Conservation (phyloP, 1,140 invertebrate species). For the Melanaphis sacchari region DNA sequence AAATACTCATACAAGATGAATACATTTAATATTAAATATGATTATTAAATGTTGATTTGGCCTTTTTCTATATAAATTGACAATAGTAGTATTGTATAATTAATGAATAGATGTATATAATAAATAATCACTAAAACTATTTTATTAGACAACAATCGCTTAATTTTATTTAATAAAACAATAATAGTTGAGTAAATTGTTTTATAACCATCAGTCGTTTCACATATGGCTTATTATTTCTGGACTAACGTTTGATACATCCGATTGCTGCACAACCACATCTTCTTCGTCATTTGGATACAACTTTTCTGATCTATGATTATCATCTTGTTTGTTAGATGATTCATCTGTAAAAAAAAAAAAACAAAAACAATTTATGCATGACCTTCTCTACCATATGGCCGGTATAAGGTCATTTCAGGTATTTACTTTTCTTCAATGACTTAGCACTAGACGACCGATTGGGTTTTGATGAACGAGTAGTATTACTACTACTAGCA, state of each 20-base stretch:
- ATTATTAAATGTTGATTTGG: neutral
- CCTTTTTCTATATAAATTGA: neutral
- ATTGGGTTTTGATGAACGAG: neutral
- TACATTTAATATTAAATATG: neutral
- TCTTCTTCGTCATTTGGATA: neutral
- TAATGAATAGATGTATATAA: neutral
- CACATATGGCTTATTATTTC: constrained; percentile 31
- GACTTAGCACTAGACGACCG: neutral
- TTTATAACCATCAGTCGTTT: neutral
- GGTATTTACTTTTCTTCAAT: neutral
- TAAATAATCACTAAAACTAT: neutral
- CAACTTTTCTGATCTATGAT: neutral
- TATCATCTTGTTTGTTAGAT: neutral
- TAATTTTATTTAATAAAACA: neutral
- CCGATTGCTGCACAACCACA: neutral
- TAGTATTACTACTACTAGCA: neutral
- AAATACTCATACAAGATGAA: too few relatives aligned
- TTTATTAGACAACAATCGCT: neutral
- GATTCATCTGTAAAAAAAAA: neutral
- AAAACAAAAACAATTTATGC: neutral
- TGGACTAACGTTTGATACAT: neutral
- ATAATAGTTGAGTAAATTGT: neutral
- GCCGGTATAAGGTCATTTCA: neutral
- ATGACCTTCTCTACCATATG: neutral
- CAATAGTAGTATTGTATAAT: neutral